phyloP scores from a whole-genome alignment of 2,797 vertebrate genomes.

The Arvicola amphibius region DNA sequence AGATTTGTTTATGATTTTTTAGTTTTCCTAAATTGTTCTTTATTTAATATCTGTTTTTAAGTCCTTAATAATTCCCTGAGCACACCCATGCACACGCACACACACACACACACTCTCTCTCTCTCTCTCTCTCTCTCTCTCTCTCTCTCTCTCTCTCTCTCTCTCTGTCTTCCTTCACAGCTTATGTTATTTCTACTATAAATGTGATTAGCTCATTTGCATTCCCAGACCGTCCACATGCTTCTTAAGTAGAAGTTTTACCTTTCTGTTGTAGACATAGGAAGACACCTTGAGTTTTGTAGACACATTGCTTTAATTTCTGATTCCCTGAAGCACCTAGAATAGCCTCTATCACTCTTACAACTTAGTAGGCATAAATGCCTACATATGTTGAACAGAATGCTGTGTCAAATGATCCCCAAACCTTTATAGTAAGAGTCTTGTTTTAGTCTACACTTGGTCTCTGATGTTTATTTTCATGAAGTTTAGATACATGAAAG shows the following conservation, averaged over 20 bases:
- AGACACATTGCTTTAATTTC: conserved; percentile 15
- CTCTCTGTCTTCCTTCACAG: neutral
- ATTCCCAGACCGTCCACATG: neutral
- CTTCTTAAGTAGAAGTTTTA: neutral
- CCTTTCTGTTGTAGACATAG: neutral
- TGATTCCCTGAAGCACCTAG: neutral
- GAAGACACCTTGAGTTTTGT: conserved; percentile 18
- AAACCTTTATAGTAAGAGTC: neutral
- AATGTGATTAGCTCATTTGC: neutral
- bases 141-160: too few species aligned
- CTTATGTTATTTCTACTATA: neutral
- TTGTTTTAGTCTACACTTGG: neutral
- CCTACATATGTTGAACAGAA: neutral
- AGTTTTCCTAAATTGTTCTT: conserved; percentile 8
- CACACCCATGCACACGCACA: rapidly evolving
- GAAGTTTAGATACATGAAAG: neutral
- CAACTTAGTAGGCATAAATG: conserved; percentile 19
- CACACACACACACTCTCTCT: neutral
- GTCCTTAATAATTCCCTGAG: neutral
- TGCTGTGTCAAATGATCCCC: neutral
- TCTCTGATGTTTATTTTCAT: neutral
- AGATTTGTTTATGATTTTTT: neutral
- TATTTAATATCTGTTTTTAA: conserved; percentile 31
- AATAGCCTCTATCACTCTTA: conserved; percentile 7
- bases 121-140: too few species aligned